phyloP scores from a whole-genome alignment of 2,888 invertebrate genomes.

The Lepidonotus clava region DNA sequence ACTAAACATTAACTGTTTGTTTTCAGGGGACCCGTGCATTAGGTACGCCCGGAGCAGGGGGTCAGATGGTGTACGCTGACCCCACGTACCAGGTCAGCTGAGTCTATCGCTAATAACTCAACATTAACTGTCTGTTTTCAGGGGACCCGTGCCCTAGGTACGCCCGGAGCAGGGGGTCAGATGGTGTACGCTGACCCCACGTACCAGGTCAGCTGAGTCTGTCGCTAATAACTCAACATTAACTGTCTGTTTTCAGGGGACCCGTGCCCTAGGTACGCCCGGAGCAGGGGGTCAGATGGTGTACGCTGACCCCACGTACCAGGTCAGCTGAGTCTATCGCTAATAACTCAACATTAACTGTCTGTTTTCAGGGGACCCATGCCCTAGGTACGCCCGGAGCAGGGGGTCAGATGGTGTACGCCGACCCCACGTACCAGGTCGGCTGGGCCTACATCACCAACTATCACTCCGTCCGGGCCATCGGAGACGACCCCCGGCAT shows the following conservation, averaged over 20 bases:
- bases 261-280: constrained; percentile 77
- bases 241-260: constrained; percentile 63
- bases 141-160: constrained; percentile 74
- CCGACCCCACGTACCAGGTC: constrained; percentile 77
- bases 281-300: constrained; percentile 81
- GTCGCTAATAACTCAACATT: not conserved
- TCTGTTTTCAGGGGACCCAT: constrained; percentile 68
- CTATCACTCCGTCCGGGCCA: constrained; percentile 61
- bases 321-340: no score
- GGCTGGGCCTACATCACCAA: constrained; percentile 80
- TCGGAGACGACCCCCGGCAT: constrained; percentile 62
- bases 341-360: no score
- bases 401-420: constrained; percentile 80
- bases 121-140: constrained; percentile 59
- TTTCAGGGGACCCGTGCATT: no score
- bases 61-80: constrained; percentile 80
- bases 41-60: no score
- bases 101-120: no score
- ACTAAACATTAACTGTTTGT: no score
- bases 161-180: constrained; percentile 81
- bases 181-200: constrained; percentile 78
- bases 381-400: constrained; percentile 79
- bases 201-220: no score
- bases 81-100: constrained; percentile 74
- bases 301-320: constrained; percentile 76